A percentile compares a stretch with the other conserved stretches of the same genome.
Evolutionary conservation across 1,140 invertebrate species (phyloP).

Genomic region (Drosophila mojavensis): DNA sequence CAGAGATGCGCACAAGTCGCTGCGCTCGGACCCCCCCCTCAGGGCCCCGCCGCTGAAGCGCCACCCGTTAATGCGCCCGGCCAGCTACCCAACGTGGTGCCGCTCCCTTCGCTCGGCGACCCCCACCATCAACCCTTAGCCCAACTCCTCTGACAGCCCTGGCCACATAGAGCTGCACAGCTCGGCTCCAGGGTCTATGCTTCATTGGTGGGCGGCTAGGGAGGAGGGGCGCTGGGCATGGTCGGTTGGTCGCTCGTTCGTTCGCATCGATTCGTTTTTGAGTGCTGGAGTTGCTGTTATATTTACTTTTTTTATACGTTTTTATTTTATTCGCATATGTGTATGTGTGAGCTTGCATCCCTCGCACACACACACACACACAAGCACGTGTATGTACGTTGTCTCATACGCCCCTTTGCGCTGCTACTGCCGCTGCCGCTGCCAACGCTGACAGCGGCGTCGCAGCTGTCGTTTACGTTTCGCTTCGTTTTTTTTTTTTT

Average conservation of each 20-base stretch:
- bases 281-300: slow-evolving; percentile 48
- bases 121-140: background rate
- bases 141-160: slow-evolving; percentile 14
- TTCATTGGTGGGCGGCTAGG: slow-evolving; percentile 26
- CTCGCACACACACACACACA: slow-evolving; percentile 27
- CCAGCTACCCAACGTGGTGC: background rate
- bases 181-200: slow-evolving; percentile 37
- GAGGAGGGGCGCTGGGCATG: background rate
- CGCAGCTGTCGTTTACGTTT: slow-evolving; percentile 33
- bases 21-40: slow-evolving; percentile 54
- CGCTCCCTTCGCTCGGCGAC: background rate
- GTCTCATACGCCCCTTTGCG: slow-evolving; percentile 50
- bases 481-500: slow-evolving; percentile 30
- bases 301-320: slow-evolving; percentile 17
- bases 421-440: slow-evolving; percentile 14
- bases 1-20: slow-evolving; percentile 82
- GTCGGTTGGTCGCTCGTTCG: slow-evolving; percentile 39
- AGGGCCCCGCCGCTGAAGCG: background rate
- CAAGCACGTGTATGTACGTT: slow-evolving; percentile 10
- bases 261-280: slow-evolving; percentile 62
- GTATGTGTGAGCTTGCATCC: slow-evolving; percentile 31
- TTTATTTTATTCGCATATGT: slow-evolving; percentile 46
- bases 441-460: slow-evolving; percentile 15
- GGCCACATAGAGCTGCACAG: slow-evolving; percentile 17
- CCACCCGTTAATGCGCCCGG: background rate